phyloP scores from a whole-genome alignment of 2,113 vertebrate species.

The Agelaius phoeniceus region DNA sequence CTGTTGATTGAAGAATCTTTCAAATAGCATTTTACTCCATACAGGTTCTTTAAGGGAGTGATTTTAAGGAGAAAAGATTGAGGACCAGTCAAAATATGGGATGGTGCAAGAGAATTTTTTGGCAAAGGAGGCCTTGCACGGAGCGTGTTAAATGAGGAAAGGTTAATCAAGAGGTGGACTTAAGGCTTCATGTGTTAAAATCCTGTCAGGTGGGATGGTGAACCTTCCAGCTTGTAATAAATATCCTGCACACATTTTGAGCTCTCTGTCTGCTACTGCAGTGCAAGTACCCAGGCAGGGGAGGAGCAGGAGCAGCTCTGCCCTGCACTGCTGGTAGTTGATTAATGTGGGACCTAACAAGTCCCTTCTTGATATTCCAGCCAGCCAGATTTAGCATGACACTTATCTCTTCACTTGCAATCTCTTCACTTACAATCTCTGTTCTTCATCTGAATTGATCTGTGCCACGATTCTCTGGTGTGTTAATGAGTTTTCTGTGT shows the following conservation, averaged over 20 bases:
- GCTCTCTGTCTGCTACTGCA: background rate
- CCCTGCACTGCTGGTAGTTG: background rate
- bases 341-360: conserved; percentile 58
- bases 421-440: conserved; percentile 20
- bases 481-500: conserved; percentile 53
- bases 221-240: background rate
- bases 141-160: background rate
- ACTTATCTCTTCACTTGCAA: conserved; percentile 25
- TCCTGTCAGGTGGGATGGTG: background rate
- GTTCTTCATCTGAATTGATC: conserved; percentile 42
- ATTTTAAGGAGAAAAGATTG: background rate
- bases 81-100: background rate
- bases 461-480: conserved; percentile 1
- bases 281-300: background rate
- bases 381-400: conserved; percentile 42
- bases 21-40: background rate
- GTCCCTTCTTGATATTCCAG: conserved; percentile 52
- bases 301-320: conserved; percentile 15
- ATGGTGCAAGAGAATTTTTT: background rate
- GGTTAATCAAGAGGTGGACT: background rate
- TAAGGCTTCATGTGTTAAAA: background rate
- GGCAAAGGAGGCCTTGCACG: background rate
- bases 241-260: background rate
- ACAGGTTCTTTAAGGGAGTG: background rate
- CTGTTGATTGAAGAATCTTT: background rate